Base-by-base conservation (phyloP, 1,140 invertebrate species). In the Tetramorium simillimum region DNA sequence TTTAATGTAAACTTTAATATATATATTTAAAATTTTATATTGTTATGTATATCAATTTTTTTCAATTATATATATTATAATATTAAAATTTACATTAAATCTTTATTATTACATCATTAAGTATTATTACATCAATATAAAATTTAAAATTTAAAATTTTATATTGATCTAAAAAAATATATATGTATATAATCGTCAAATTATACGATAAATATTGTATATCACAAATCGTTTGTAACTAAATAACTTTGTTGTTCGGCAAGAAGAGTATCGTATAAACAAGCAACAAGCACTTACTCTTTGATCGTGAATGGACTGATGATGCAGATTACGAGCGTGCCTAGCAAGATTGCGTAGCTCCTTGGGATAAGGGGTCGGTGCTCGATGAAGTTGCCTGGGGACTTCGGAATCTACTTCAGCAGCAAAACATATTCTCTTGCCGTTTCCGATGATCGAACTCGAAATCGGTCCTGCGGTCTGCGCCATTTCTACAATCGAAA, bases 351-450 rank as follows among this genome's bases (percentile, higher is more conserved):
- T 97, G 92, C 97, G 96, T 89, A 99, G 96, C 95, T 99, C 98
- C 96, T 99, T 99, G 65, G 98, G 98, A 94, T 99, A 99, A 43
- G 98, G 98, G 86, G 98, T 99, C 43, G 98, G 98, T 82, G 97
- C 97, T 91, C 98, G 96, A 90, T 97, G 96, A 75, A 99, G 94
- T 90, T 96, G 96, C 78, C 96, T 91, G 93, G 95, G 94, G 77
- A 95, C 92, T 92, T 96, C 96, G n/a, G 95, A 93, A 81, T 96
- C 95, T 73, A 96, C 95, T 93, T 96, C 96, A 91, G 96, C 96
- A 58, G 96, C 96, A 95, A 98, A 98, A 93, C 97, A 97, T 90
- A 98, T 98, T 88, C 94, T 95, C 85, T 95, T 95, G 88, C 94
- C 94, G 87, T 93, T 94, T 81, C 93, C 94, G 87, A 92, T 89